These are phyloP conservation scores for Ifrita kowaldi DNA, from an alignment of 2,113 vertebrate genomes.

Conservation along the genomic window DNA sequence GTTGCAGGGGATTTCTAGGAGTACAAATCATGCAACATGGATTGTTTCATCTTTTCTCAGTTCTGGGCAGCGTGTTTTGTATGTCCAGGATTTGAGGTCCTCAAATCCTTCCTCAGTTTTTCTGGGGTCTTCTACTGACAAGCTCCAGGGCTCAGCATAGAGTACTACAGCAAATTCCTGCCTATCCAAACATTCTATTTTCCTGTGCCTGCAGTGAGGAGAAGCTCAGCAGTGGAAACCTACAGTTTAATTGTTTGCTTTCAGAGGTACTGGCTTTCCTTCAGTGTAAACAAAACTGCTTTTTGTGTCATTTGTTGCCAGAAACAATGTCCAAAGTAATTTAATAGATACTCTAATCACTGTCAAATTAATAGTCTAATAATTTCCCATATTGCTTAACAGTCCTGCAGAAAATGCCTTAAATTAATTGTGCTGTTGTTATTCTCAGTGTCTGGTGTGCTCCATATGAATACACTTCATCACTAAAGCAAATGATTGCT, in stretches of 20 bases:
- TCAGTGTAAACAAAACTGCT: conserved; percentile 9
- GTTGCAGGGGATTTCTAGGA: background rate
- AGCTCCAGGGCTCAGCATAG: background rate
- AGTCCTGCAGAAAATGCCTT: background rate
- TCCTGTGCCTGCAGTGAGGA: background rate
- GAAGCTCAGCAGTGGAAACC: background rate
- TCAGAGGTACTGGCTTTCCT: background rate
- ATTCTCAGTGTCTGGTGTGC: background rate
- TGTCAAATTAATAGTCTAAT: background rate
- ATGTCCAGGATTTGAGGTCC: background rate
- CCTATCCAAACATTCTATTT: conserved; percentile 12
- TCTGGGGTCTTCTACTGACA: background rate
- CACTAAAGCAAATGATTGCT: background rate
- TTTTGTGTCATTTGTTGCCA: conserved; percentile 8
- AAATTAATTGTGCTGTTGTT: background rate
- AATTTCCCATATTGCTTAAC: background rate
- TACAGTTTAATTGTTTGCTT: conserved; percentile 26
- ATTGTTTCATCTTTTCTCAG: background rate
- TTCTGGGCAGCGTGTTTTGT: background rate
- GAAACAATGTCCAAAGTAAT: background rate
- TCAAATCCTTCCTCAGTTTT: background rate
- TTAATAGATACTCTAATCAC: background rate
- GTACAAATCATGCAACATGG: accelerated
- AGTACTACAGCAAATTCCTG: background rate
- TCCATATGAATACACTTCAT: background rate